These are phyloP conservation scores for Rhinichthys osculus DNA, from an alignment of 2,797 vertebrate genomes.

Conservation along the genomic window DNA sequence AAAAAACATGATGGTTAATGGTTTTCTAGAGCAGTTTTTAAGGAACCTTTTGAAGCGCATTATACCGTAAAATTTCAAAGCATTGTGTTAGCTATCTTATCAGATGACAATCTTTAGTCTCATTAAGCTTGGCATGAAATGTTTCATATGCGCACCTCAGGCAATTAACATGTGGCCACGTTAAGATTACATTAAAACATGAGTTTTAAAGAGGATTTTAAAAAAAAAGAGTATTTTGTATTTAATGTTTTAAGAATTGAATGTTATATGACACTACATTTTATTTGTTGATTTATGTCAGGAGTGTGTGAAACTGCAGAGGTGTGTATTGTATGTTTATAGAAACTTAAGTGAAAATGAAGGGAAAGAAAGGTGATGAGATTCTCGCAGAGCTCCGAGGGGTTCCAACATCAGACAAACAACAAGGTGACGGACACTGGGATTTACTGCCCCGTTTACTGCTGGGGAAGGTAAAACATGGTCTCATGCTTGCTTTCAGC, in stretches of 20 bases:
- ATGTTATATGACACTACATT: not conserved
- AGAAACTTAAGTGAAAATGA: slow-evolving; percentile 48
- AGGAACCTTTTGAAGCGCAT: not conserved
- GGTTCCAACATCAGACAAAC: slow-evolving; percentile 77
- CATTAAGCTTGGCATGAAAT: not conserved
- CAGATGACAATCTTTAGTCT: not conserved
- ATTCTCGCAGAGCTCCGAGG: slow-evolving; percentile 76
- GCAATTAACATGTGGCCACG: not conserved
- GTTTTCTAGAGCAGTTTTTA: not conserved
- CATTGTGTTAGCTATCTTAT: not conserved
- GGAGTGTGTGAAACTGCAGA: slow-evolving; percentile 35
- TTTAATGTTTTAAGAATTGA: not conserved
- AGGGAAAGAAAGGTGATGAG: slow-evolving; percentile 73
- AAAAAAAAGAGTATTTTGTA: not conserved
- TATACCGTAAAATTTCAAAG: not conserved
- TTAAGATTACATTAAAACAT: not conserved
- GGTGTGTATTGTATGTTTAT: slow-evolving; percentile 39
- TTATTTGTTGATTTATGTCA: slow-evolving; percentile 26
- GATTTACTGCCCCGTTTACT: slow-evolving; percentile 74
- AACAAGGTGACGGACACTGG: slow-evolving; percentile 66
- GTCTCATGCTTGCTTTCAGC: slow-evolving; percentile 20
- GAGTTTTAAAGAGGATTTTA: not conserved
- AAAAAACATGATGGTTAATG: not conserved
- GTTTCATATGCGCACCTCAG: not conserved
- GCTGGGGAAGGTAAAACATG: slow-evolving; percentile 52